phyloP scores from a whole-genome alignment of 1,140 invertebrate species.

The Triops longicaudatus region DNA sequence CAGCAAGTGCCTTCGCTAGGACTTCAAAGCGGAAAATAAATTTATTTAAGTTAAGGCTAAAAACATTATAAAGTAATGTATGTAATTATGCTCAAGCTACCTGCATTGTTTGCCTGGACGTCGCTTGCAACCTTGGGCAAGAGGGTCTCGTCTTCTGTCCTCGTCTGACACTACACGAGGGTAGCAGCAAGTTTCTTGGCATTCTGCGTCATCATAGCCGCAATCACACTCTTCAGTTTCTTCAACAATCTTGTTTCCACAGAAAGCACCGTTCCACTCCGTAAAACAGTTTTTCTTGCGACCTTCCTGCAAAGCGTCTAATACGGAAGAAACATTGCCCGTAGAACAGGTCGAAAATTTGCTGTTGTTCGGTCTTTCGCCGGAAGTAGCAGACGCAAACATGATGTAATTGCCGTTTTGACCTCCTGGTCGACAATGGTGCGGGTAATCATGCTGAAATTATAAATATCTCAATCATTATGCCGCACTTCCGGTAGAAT shows the following conservation, averaged over 20 bases:
- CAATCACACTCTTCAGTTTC: conserved; percentile 97
- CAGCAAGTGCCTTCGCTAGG: conserved; percentile 97
- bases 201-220: conserved; percentile 89
- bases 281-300: conserved; percentile 93
- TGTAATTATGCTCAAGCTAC: conserved; percentile 39
- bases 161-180: conserved; percentile 63
- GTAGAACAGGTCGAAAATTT: conserved; percentile 89
- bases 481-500: background rate
- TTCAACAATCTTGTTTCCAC: conserved; percentile 98
- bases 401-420: conserved; percentile 85
- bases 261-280: conserved; percentile 87
- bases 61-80: too few species aligned
- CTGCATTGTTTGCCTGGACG: conserved; percentile 71
- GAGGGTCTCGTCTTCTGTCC: conserved; percentile 57
- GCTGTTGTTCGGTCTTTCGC: conserved; percentile 87
- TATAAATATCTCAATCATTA: conserved; percentile 19
- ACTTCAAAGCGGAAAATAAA: conserved; percentile 44
- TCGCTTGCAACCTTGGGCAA: conserved; percentile 68
- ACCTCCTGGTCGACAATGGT: conserved; percentile 81
- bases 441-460: conserved; percentile 86
- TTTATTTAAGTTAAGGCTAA: too few species aligned
- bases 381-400: conserved; percentile 92
- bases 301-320: conserved; percentile 81
- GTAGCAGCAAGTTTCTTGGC: conserved; percentile 88
- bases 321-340: conserved; percentile 87